phyloP scores from a whole-genome alignment of 2,888 invertebrate species.

The Euclidia mi region DNA sequence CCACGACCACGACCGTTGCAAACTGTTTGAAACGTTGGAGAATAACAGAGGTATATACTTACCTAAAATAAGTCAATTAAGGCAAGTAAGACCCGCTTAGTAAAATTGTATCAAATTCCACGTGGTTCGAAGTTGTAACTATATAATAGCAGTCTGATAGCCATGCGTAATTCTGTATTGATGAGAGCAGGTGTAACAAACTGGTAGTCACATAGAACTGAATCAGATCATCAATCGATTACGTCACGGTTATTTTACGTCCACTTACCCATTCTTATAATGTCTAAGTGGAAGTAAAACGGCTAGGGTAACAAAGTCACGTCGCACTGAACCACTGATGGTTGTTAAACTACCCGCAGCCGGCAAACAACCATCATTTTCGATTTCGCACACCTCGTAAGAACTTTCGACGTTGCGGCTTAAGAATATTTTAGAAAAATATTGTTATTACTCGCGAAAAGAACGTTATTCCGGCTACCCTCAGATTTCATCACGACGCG shows the following conservation, averaged over 20 bases:
- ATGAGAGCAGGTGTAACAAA: constrained; percentile 24
- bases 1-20: no score
- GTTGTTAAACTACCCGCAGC: constrained; percentile 4
- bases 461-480: constrained; percentile 33
- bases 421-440: constrained; percentile 38
- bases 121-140: no score
- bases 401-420: constrained; percentile 43
- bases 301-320: constrained; percentile 20
- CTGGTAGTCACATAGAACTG: constrained; percentile 20
- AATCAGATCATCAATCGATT: constrained; percentile 40
- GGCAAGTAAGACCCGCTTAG: no score
- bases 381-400: constrained; percentile 56
- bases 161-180: constrained; percentile 23
- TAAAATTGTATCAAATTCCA: no score
- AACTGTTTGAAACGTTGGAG: no score
- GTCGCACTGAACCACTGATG: constrained; percentile 21
- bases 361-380: constrained; percentile 53
- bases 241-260: constrained; percentile 28
- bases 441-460: constrained; percentile 31
- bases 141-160: constrained; percentile 21
- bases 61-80: no score
- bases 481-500: constrained; percentile 37
- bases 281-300: no score
- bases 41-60: no score
- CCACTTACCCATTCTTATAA: constrained; percentile 30